A percentile compares a stretch with the other conserved stretches of the same genome.
These are phyloP conservation scores for Urosaurus nigricauda DNA, from an alignment of 2,797 vertebrate genomes.

Conservation along the genomic window DNA sequence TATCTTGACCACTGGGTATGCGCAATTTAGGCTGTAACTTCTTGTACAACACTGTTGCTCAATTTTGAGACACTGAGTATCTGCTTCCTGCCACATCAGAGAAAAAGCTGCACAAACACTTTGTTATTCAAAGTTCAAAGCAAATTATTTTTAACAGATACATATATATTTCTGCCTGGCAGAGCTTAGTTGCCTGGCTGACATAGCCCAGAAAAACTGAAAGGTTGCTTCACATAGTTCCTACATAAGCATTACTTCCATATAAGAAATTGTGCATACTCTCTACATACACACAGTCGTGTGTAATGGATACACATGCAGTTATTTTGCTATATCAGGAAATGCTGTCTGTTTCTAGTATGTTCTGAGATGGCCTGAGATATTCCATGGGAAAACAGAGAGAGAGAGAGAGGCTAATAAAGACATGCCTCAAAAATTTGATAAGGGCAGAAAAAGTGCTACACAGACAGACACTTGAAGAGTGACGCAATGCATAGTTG, in stretches of 20 bases:
- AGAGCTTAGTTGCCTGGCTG: not conserved
- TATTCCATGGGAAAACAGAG: not conserved
- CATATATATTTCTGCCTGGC: not conserved
- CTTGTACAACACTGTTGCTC: not conserved
- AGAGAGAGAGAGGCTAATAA: not conserved
- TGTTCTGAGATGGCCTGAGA: not conserved
- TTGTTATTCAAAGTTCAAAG: not conserved
- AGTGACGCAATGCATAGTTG: not conserved
- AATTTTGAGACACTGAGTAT: not conserved
- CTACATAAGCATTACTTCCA: not conserved
- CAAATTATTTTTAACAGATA: not conserved
- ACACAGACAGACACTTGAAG: not conserved
- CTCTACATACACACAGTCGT: not conserved
- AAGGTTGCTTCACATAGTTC: not conserved
- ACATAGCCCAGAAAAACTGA: not conserved
- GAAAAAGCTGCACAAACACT: not conserved
- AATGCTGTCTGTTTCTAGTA: not conserved
- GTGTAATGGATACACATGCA: not conserved
- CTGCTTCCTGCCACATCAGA: not conserved
- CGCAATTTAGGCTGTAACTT: not conserved
- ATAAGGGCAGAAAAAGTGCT: not conserved
- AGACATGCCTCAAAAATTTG: not conserved
- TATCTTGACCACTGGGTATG: not conserved
- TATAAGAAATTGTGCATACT: not conserved
- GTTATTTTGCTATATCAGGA: not conserved